Conservation (phyloP, 2,797 vertebrate species). For the Benthosema pterotum region DNA sequence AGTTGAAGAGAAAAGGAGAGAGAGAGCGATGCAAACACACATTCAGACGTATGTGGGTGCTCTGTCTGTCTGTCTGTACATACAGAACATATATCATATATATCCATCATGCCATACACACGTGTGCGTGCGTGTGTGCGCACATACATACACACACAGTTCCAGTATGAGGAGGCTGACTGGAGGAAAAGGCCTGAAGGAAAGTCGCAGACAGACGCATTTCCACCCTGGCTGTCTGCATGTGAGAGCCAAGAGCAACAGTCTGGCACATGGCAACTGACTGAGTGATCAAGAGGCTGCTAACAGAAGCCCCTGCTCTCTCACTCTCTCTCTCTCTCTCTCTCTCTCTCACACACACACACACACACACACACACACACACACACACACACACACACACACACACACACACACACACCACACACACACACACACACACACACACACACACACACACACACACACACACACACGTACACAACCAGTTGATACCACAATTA, state of each 20-base stretch:
- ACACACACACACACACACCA: background rate
- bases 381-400: constrained; percentile 2
- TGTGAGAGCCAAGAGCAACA: constrained; percentile 73
- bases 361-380: background rate
- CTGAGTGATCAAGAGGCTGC: constrained; percentile 61
- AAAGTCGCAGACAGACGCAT: constrained; percentile 48
- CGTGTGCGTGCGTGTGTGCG: too few relatives aligned
- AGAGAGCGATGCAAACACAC: constrained; percentile 11
- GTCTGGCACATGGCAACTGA: constrained; percentile 65
- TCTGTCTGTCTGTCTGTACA: constrained; percentile 1
- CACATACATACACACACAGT: constrained; percentile 11
- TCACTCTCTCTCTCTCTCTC: constrained; percentile 28
- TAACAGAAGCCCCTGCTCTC: constrained; percentile 40
- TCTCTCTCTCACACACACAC: constrained; percentile 29
- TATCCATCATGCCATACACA: too few relatives aligned
- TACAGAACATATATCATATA: too few relatives aligned
- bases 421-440: constrained; percentile 1
- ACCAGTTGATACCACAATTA: background rate
- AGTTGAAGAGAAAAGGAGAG: background rate
- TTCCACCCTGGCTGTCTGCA: constrained; percentile 54
- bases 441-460: constrained; percentile 1
- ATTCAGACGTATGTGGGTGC: too few relatives aligned
- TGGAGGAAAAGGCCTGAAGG: constrained; percentile 48
- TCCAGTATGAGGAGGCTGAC: constrained; percentile 36
- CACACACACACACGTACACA: background rate